Evolutionary conservation across 1,140 invertebrate species (phyloP).

Genomic region (Xylocopa sonorina): DNA sequence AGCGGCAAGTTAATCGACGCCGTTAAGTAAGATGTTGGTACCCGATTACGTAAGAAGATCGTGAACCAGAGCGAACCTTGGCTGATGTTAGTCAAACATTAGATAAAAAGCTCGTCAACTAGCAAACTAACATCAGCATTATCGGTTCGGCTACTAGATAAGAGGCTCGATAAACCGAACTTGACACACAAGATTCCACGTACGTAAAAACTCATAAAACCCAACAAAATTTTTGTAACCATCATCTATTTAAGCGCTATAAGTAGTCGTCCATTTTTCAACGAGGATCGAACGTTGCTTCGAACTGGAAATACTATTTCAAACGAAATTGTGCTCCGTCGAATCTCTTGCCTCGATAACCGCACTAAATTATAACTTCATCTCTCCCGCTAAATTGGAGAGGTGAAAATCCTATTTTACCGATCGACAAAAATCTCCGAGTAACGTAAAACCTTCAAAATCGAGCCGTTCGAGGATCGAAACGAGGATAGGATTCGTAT

Average conservation of each 20-base stretch:
- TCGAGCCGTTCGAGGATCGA: neutral
- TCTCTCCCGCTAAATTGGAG: no score
- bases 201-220: no score
- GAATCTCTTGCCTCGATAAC: no score
- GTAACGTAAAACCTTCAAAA: neutral
- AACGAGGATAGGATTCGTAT: neutral
- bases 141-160: slow-evolving; percentile 12
- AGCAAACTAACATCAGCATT: neutral
- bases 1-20: neutral
- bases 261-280: no score
- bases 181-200: neutral
- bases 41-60: slow-evolving; percentile 3
- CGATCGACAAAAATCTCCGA: neutral
- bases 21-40: neutral
- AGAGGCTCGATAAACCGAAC: slow-evolving; percentile 1
- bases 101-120: slow-evolving; percentile 17
- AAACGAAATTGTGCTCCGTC: no score
- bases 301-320: no score
- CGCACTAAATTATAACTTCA: no score
- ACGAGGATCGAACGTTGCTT: no score
- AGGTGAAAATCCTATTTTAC: no score
- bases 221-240: no score
- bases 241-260: no score
- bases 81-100: slow-evolving; percentile 13
- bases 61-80: neutral